Evolutionary conservation across 2,888 invertebrate species (phyloP).

Genomic region (Protodeltote pygarga): DNA sequence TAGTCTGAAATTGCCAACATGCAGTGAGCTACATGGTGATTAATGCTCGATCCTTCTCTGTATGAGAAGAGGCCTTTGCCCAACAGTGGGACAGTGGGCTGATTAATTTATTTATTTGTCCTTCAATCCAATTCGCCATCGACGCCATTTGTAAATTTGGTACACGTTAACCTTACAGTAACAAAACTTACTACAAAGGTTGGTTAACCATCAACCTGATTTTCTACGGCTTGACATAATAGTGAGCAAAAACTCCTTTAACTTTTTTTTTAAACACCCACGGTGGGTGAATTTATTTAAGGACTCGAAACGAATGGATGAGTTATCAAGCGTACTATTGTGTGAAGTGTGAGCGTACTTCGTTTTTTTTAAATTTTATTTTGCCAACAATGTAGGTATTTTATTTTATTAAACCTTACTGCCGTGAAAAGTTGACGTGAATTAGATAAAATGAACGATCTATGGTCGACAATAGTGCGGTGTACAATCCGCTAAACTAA

Average conservation of each 20-base stretch:
- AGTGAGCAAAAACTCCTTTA: constrained; percentile 14
- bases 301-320: constrained; percentile 31
- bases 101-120: no score
- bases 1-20: no score
- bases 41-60: no score
- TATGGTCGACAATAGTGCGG: no score
- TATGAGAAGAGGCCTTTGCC: no score
- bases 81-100: no score
- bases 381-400: background rate
- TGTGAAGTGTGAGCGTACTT: constrained; percentile 19
- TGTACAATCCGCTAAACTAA: no score
- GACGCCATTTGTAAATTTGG: constrained; percentile 2
- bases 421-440: background rate
- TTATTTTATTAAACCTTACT: background rate
- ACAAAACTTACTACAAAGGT: constrained; percentile 22
- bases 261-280: constrained; percentile 38
- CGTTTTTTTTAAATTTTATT: background rate
- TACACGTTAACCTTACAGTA: background rate
- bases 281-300: constrained; percentile 17
- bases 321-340: constrained; percentile 29
- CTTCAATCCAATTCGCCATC: no score
- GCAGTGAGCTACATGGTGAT: no score
- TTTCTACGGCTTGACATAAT: constrained; percentile 49
- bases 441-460: no score
- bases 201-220: constrained; percentile 36